A percentile compares a stretch with the other conserved stretches of the same genome.
These are phyloP conservation scores for Propithecus deckenii DNA, from an alignment of 2,797 vertebrate species.

Conservation along the genomic window DNA sequence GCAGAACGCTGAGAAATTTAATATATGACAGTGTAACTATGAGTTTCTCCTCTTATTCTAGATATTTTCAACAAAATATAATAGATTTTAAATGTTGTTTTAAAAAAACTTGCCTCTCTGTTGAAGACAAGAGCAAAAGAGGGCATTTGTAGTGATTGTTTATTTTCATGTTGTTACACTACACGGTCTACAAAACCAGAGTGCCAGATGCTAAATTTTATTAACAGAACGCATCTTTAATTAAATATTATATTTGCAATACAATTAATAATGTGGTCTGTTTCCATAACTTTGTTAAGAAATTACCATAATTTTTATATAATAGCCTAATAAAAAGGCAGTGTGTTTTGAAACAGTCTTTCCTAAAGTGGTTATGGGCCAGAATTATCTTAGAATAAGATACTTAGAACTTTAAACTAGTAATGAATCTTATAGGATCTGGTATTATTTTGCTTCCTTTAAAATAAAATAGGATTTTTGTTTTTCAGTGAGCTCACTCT, in stretches of 20 bases:
- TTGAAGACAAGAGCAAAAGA: not conserved
- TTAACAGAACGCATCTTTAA: constrained; percentile 74
- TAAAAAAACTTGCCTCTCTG: not conserved
- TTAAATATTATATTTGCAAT: constrained; percentile 78
- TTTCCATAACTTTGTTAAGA: constrained; percentile 67
- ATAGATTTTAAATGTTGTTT: not conserved
- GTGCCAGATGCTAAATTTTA: constrained; percentile 75
- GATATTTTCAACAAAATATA: not conserved
- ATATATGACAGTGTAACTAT: not conserved
- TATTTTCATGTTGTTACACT: constrained; percentile 51
- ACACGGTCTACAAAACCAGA: constrained; percentile 34
- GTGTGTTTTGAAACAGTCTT: constrained; percentile 64
- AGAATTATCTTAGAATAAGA: not conserved
- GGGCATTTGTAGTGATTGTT: not conserved
- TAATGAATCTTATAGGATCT: not conserved
- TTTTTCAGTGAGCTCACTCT: not conserved
- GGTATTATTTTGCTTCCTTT: not conserved
- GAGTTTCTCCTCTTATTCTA: not conserved
- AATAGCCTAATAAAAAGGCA: constrained; percentile 74
- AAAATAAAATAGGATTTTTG: not conserved
- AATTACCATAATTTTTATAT: constrained; percentile 76
- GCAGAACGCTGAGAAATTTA: not conserved
- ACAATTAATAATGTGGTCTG: constrained; percentile 74
- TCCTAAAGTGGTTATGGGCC: constrained; percentile 55
- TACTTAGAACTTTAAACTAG: not conserved